Evolutionary conservation across 2,113 vertebrate genomes (phyloP), one percentile per base, ranked within the genome.

Genomic region (Pseudorhombus dupliciocellatus): DNA sequence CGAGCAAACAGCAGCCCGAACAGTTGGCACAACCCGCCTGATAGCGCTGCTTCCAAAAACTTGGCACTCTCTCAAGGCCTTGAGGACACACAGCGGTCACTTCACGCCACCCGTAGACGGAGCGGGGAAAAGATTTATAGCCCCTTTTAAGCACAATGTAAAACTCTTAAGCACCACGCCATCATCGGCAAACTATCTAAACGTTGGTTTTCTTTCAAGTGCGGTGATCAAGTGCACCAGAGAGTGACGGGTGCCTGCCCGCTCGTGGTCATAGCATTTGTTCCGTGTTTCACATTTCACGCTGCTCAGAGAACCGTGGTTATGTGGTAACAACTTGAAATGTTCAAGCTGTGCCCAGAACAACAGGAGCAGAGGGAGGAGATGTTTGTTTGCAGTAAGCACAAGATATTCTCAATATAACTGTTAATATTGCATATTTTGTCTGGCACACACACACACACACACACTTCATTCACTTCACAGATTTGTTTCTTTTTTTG

Each of bases 11-110:
- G 82, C 84, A 84, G 84, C 83, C 73, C 61, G 79, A 86, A 79
- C 88, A 88, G 84, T 87, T 88, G 88, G 81, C 67, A 65, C 75
- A 84, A 85, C 84, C 84, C 86, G 76, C 80, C 88, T 85, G 60
- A 82, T 76, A 75, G 80, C 64, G 78, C 42, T 83, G 79, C 65
- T 40, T 76, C 48, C 65, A 37, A 75, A 80, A 89, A 80, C 42
- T 68, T 88, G 89, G 83, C 84, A 66, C 74, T 63, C 61, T 70
- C 61, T 87, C 80, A 86, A 83, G 84, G 77, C 76, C 74, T 87
- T 51, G 76, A 88, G 89, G 87, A 87, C 89, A 80, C 73, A 51
- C 74, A 81, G 82, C 78, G 87, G 82, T 88, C 81, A 83, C 74
- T 81, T 73, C n/a, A 60, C 64, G 61, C 76, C 74, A 65, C 62